Evolutionary conservation across 2,113 vertebrate genomes (phyloP), one percentile per base, ranked within the genome.

Genomic region (Poecile atricapillus): DNA sequence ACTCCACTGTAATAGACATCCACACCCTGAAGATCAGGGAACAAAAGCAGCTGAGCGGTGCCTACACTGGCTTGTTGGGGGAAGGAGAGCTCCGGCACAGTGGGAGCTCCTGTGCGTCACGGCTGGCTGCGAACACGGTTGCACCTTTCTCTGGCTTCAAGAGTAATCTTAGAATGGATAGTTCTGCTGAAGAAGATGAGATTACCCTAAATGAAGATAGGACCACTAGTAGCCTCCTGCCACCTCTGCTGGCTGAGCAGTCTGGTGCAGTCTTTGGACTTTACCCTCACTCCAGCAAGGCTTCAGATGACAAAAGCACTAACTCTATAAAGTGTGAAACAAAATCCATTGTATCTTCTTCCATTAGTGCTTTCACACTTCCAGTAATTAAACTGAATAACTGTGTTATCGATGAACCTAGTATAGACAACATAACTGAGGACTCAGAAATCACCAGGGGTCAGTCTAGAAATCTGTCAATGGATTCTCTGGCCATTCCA

Each of bases 371-470:
- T 41, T 99, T 99, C 76, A 99, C 99, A 0, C 95, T 99, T 20
- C 99, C 99, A 5, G 99, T 99, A 89, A 99, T 99, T 92, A 99
- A 99, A 95, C 98, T 99, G n/a, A 99, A 99, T 96, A 99, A 99
- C 96, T 99, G 99, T 80, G 99, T 99, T 15, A 99, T 99, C 15
- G 99, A 99, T 65, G 99, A 99, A 50, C 99, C 99, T 14, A 98
- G 99, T 92, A 98, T 99, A 97, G 99, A 99, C 82, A 98, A 98
- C 83, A 99, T 99, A 87, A 99, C 99, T 0, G 99, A 99, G 96
- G 99, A 99, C 70, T 98, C 95, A 0, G 98, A 98, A 92, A 97
- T 97, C 65, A 95, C 95, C 21, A 97, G 92, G 88, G 97, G 94
- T 62, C 94, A 94, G 59, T 98, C 94, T 11, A 98, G 97, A 95